A percentile compares a stretch with the other conserved stretches of the same genome.
phyloP scores from a whole-genome alignment of 2,113 vertebrate species.

The Pollachius pollachius region DNA sequence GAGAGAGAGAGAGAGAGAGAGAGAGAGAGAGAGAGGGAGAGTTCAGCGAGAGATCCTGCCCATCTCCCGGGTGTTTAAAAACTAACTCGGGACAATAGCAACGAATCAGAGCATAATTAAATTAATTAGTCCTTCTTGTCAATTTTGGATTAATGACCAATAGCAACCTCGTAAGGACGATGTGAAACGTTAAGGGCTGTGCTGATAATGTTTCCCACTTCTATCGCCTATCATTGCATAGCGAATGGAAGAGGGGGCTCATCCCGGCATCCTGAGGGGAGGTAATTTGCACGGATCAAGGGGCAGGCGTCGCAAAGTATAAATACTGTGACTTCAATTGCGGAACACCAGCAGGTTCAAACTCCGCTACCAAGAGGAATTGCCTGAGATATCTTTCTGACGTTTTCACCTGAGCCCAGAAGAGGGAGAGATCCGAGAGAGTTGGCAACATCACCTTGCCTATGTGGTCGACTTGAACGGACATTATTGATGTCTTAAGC shows the following conservation, averaged over 20 bases:
- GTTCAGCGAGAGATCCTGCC: conserved; percentile 35
- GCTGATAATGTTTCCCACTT: conserved; percentile 47
- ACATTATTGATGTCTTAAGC: conserved; percentile 87
- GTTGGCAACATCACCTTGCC: conserved; percentile 70
- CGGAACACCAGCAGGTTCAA: conserved; percentile 85
- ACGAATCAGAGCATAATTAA: conserved; percentile 86
- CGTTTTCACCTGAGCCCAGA: conserved; percentile 46
- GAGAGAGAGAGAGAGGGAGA: conserved; percentile 7
- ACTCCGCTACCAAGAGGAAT: conserved; percentile 83
- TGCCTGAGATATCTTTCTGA: conserved; percentile 71
- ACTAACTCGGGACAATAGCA: conserved; percentile 84
- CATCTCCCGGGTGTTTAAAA: conserved; percentile 80
- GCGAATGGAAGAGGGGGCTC: conserved; percentile 74
- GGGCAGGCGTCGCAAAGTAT: conserved; percentile 94
- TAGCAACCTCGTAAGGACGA: conserved; percentile 66
- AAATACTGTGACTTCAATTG: conserved; percentile 96
- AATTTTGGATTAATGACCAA: conserved; percentile 86
- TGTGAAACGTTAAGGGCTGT: conserved; percentile 58
- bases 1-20: conserved; percentile 21
- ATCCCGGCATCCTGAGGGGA: conserved; percentile 83
- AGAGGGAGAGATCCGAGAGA: conserved; percentile 61
- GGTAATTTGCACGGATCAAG: conserved; percentile 92
- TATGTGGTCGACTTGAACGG: conserved; percentile 70
- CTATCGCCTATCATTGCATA: conserved; percentile 47
- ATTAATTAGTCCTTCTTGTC: conserved; percentile 94